A percentile compares a stretch with the other conserved stretches of the same genome.
Evolutionary conservation across 1,140 invertebrate species (phyloP).

Genomic region (Papilio xuthus): DNA sequence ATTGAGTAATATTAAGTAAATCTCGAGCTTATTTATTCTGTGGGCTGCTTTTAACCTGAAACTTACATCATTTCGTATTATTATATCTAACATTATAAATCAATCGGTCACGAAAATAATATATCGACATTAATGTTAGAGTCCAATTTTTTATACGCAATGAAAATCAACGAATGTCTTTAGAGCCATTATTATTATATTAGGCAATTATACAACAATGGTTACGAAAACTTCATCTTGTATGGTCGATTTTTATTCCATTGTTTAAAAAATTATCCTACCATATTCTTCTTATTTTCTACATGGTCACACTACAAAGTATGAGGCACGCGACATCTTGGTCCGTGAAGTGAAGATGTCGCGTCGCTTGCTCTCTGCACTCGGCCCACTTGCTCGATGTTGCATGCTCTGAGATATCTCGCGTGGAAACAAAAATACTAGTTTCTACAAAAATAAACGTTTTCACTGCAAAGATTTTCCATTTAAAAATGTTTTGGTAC

Average conservation of each 20-base stretch:
- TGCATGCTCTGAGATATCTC: conserved; percentile 24
- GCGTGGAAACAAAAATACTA: conserved; percentile 10
- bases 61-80: too few species aligned
- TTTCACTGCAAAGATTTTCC: not conserved
- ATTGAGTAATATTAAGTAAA: not conserved
- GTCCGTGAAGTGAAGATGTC: not conserved
- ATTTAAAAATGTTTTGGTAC: not conserved
- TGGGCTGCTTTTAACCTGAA: too few species aligned
- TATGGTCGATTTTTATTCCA: too few species aligned
- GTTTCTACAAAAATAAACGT: conserved; percentile 7
- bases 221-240: too few species aligned
- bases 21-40: not conserved
- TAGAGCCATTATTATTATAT: too few species aligned
- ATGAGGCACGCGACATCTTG: not conserved
- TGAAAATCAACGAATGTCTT: too few species aligned
- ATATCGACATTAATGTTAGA: too few species aligned
- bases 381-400: conserved; percentile 29
- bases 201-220: too few species aligned
- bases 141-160: too few species aligned
- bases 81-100: too few species aligned
- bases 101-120: too few species aligned
- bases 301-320: not conserved
- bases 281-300: not conserved
- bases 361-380: not conserved
- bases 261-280: not conserved